A percentile compares a stretch with the other conserved stretches of the same genome.
These are phyloP conservation scores for human (Homo sapiens) DNA, from an alignment of 2,113 vertebrate genomes.

Conservation along the genomic window DNA sequence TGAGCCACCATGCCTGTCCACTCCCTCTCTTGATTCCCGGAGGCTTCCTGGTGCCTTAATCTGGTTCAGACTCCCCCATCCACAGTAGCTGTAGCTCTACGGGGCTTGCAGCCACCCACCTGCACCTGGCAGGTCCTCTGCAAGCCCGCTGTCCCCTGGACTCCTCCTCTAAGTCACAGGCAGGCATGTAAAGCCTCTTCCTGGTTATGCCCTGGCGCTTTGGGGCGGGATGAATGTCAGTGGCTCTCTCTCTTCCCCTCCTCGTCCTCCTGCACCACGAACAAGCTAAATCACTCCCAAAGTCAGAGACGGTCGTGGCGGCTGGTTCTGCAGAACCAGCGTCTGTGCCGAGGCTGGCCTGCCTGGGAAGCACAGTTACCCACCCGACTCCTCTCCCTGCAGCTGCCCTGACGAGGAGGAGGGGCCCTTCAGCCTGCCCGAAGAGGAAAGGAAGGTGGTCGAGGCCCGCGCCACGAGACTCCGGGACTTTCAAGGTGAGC, in stretches of 20 bases:
- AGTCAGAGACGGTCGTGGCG: background rate
- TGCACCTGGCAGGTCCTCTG: accelerated
- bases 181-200: background rate
- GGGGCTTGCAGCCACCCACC: background rate
- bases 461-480: constrained; percentile 85
- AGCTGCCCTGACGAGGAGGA: constrained; percentile 94
- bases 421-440: constrained; percentile 87
- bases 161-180: background rate
- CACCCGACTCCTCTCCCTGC: background rate
- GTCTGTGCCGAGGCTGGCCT: background rate
- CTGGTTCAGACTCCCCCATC: accelerated
- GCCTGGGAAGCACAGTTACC: accelerated
- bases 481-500: constrained; percentile 93
- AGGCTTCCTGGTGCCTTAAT: background rate
- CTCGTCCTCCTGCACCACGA: too few relatives aligned
- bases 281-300: background rate
- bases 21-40: background rate
- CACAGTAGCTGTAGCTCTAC: background rate
- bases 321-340: background rate
- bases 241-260: too few relatives aligned
- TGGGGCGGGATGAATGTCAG: accelerated
- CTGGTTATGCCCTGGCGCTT: background rate
- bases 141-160: background rate
- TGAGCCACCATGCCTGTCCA: too few relatives aligned
- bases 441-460: constrained; percentile 83